A percentile compares a stretch with the other conserved stretches of the same genome.
Evolutionary conservation across 2,888 invertebrate species (phyloP).

Genomic region (Endotricha flammealis): DNA sequence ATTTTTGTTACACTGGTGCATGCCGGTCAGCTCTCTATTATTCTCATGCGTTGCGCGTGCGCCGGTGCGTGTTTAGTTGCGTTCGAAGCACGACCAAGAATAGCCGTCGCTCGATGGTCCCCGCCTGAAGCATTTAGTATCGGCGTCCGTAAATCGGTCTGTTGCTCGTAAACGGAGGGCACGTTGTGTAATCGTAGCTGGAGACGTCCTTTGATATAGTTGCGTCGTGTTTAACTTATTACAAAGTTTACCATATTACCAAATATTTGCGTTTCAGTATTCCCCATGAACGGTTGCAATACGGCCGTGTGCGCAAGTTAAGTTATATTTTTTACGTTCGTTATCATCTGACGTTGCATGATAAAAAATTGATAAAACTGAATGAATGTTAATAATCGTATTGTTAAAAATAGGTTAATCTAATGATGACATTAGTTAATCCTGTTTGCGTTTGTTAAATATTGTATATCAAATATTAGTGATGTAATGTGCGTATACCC

Average conservation of each 20-base stretch:
- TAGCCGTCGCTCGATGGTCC: conserved; percentile 58
- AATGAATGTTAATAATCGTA: conserved; percentile 32
- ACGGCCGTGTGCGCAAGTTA: conserved; percentile 39
- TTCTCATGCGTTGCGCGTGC: conserved; percentile 60
- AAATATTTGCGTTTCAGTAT: conserved; percentile 46
- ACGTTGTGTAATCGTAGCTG: conserved; percentile 45
- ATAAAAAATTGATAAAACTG: conserved; percentile 45
- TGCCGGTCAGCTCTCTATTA: conserved; percentile 50
- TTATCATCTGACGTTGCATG: conserved; percentile 39
- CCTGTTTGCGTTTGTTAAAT: conserved; percentile 9
- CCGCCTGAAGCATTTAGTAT: conserved; percentile 40
- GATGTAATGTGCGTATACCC: conserved; percentile 41
- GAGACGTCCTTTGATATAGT: conserved; percentile 37
- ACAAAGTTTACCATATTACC: conserved; percentile 42
- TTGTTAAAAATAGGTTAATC: conserved; percentile 1
- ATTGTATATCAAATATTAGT: conserved; percentile 7
- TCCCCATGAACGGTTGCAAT: conserved; percentile 31
- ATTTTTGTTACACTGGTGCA: conserved; percentile 49
- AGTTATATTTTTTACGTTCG: conserved; percentile 28
- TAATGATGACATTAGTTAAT: conserved; percentile 10
- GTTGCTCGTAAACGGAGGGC: conserved; percentile 41
- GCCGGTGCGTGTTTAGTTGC: conserved; percentile 64
- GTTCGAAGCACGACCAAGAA: conserved; percentile 66
- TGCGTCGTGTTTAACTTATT: conserved; percentile 33
- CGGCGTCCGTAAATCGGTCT: conserved; percentile 33